Evolutionary conservation across 2,888 invertebrate species (phyloP), one percentile per base, ranked within the genome.

Genomic region (Noctua janthe): DNA sequence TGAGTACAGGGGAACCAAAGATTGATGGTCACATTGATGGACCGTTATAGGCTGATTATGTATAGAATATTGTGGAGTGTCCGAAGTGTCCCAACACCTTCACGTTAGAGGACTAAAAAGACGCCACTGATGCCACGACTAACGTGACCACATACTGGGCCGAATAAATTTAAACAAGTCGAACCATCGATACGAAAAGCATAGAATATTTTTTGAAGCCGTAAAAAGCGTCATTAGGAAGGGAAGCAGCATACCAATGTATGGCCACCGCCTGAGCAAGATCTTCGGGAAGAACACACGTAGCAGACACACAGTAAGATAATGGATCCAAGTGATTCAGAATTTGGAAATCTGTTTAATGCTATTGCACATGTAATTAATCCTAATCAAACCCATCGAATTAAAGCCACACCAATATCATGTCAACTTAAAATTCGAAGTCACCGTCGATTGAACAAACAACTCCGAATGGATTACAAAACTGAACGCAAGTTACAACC

Each of bases 401-500:
- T 49, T 39, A 56, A 74, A 59, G 35, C 35, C 17, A 59, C 49
- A 64, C 43, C 2, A 49, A 72, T 43, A 79, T 73, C 49, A 67
- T 66, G 51, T 66, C 47, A 67, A 54, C n/a, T 67, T 39, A 67
- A 75, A 75, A 51, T 59, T 29, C 11, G 72, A 79, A 76, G 73
- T 51, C 71, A 62, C 47, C 64, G 78, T 54, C 56, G 29, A 49
- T 51, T 54, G 71, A 67, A n/a, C 39, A 76, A 84, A 70, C 56
- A 49, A 71, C 56, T 66, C 35, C 69, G 74, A 80, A 85, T 77
- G 64, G 69, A 80, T 88, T 83, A 83, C 88, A 87, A 89, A 77
- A 87, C 76, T 29, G 71, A 72, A 74, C 29, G 51, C 54, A 66
- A 81, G 62, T 82, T 49, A 71, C 74, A 78, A 71, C 43, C 20